Evolutionary conservation across 1,140 invertebrate genomes (phyloP).

Genomic region (Sinella curviseta): DNA sequence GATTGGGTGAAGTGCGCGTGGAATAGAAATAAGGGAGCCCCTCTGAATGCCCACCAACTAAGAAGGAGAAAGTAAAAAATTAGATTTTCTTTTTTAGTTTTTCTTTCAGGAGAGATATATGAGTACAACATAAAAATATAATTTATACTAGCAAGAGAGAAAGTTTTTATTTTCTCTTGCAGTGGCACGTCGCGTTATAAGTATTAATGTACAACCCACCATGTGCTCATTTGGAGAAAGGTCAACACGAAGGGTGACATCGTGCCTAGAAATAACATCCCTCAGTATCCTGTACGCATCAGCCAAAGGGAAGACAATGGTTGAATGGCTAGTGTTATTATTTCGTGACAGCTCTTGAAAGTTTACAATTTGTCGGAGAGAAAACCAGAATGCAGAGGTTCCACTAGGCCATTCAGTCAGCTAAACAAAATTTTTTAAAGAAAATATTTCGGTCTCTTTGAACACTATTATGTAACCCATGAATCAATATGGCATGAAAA

Average conservation of each 20-base stretch:
- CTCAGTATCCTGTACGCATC: conserved; percentile 53
- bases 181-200: not conserved
- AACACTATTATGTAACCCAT: no score
- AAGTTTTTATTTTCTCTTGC: not conserved
- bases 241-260: conserved; percentile 52
- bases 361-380: conserved; percentile 48
- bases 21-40: conserved; percentile 52
- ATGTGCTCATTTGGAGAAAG: conserved; percentile 51
- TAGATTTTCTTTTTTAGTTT: no score
- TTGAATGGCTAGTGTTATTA: conserved; percentile 48
- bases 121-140: no score
- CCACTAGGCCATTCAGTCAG: conserved; percentile 46
- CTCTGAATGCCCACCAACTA: conserved; percentile 53
- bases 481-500: no score
- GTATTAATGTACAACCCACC: conserved; percentile 42
- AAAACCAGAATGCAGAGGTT: conserved; percentile 48
- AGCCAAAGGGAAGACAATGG: conserved; percentile 47
- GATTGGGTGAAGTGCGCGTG: conserved; percentile 52
- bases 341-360: conserved; percentile 48
- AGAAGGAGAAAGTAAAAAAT: conserved; percentile 5
- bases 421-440: conserved; percentile 26
- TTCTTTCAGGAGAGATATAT: no score
- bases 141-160: no score
- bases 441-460: not conserved
- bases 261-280: conserved; percentile 52